phyloP scores from a whole-genome alignment of 2,888 invertebrate genomes.

The Tipula unca region DNA sequence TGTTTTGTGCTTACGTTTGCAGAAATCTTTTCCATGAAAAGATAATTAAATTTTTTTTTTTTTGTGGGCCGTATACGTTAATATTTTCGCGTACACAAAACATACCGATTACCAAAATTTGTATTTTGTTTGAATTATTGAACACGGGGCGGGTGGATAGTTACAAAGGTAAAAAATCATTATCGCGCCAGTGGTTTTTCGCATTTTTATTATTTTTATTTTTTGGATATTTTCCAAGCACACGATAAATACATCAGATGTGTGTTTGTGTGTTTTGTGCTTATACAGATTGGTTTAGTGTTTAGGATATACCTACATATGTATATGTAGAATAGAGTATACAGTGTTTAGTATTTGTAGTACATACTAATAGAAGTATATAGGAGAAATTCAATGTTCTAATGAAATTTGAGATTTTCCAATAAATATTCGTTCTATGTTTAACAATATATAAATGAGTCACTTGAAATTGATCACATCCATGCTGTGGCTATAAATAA shows the following conservation, averaged over 20 bases:
- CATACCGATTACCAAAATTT: not conserved
- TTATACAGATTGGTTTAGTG: not conserved
- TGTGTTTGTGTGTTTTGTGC: not conserved
- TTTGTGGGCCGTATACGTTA: not conserved
- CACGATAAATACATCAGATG: not conserved
- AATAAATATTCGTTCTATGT: not conserved
- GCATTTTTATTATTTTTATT: not conserved
- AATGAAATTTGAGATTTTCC: not conserved
- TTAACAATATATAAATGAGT: not conserved
- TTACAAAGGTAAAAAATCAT: not conserved
- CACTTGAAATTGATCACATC: not conserved
- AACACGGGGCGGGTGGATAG: not conserved
- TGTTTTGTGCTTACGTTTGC: not conserved
- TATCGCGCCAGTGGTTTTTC: not conserved
- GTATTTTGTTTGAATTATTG: not conserved
- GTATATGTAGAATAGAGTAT: not conserved
- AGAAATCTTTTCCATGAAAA: not conserved
- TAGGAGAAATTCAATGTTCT: not conserved
- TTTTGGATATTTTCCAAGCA: not conserved
- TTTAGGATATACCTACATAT: not conserved
- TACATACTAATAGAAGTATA: too few species aligned
- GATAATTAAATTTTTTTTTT: not conserved
- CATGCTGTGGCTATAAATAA: not conserved
- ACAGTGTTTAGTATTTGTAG: too few species aligned
- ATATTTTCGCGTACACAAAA: not conserved